phyloP scores from a whole-genome alignment of 2,888 invertebrate species.

The Axea sp. region DNA sequence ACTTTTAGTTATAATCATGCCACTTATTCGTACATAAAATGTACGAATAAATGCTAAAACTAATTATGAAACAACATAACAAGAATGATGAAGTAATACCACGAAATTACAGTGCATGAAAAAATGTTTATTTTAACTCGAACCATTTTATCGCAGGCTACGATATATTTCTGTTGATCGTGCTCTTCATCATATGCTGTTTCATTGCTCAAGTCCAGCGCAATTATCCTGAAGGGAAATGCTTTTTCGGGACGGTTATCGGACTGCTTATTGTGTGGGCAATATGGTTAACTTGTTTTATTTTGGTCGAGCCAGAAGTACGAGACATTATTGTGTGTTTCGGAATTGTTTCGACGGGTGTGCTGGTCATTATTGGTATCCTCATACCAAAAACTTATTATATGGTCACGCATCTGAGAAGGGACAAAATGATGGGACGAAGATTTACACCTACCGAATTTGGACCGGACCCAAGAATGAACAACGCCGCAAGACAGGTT shows the following conservation, averaged over 20 bases:
- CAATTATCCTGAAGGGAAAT: conserved; percentile 85
- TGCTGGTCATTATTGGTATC: conserved; percentile 83
- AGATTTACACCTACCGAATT: conserved; percentile 70
- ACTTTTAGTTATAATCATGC: too few species aligned
- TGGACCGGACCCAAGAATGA: conserved; percentile 70
- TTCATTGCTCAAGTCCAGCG: conserved; percentile 84
- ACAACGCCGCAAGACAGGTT: conserved; percentile 51
- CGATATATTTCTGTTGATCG: conserved; percentile 82
- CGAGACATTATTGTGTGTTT: conserved; percentile 82
- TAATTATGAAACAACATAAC: too few species aligned
- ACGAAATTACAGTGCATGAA: too few species aligned
- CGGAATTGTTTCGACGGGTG: conserved; percentile 83
- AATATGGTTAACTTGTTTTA: conserved; percentile 84
- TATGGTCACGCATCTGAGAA: conserved; percentile 83
- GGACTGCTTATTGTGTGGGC: conserved; percentile 78
- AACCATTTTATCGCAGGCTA: conserved; percentile 83
- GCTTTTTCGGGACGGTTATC: conserved; percentile 81
- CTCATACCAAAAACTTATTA: conserved; percentile 86
- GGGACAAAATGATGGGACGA: conserved; percentile 79
- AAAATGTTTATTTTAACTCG: too few species aligned
- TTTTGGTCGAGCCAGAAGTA: conserved; percentile 80
- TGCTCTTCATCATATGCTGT: conserved; percentile 82
- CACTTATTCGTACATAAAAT: too few species aligned
- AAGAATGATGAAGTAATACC: too few species aligned
- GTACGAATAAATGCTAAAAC: too few species aligned